Base-by-base conservation (phyloP, 2,888 invertebrate species). In the Yponomeuta cagnagella region DNA sequence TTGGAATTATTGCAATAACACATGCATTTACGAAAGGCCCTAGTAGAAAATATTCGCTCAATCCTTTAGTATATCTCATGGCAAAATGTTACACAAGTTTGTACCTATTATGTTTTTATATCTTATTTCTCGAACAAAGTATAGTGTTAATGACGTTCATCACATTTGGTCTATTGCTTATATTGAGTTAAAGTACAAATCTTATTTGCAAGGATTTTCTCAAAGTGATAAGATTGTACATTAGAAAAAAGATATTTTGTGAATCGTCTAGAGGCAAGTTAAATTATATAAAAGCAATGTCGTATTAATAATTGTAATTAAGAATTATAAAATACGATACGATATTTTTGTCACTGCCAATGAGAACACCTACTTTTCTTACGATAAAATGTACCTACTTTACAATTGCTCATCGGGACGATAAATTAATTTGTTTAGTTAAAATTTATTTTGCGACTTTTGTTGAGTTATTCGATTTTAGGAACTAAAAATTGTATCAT, bases 271-370 rank as follows among this genome's bases (percentile, higher is more conserved):
- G 77, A 75, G 78, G 79, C 79, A 79, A 58, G 52, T 80, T 80
- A 80, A 85, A 86, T 84, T 86, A 83, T 85, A 87, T 82, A 79
- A 77, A 76, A 81, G 78, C 75, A 76, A 76, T 80, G 75, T 78
- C 78, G 78, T 76, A 76, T 30, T 68, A 31, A 77, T 76, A 31
- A 77, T 74, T 58, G 52, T 58, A 58, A 58, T 12, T 58, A 58
- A 58, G 52, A 58, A 58, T 58, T 2, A 58, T 85, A 84, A 82
- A 82, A 78, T 83, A 81, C 77, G 77, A 82, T 88, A 88, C 89
- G 87, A 58, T 58, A 58, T 58, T 89, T 89, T 88, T 88, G 82
- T 85, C 90, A 92, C 89, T 90, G 91, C 90, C 90, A 58, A 58
- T 58, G 52, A 58, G 15, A 15, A 58, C 15, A 12, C 4, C 12